phyloP scores from a whole-genome alignment of 2,113 vertebrate genomes.

The Astur gentilis region DNA sequence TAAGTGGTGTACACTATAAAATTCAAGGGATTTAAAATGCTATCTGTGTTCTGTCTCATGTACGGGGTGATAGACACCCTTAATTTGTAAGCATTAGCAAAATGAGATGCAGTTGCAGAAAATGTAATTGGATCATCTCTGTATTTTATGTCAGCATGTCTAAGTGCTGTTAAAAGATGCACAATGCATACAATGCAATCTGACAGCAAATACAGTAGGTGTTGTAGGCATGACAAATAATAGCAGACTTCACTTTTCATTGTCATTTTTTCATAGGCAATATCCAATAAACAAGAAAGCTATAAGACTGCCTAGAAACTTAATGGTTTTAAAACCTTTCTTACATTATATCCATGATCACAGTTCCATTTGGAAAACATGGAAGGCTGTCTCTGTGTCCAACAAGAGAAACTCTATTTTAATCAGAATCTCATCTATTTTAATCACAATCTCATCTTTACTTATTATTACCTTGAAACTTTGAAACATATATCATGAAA shows the following conservation, averaged over 20 bases:
- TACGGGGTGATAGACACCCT: conserved; percentile 52
- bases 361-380: conserved; percentile 28
- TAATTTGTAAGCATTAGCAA: conserved; percentile 69
- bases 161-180: conserved; percentile 29
- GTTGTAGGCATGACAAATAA: conserved; percentile 40
- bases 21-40: conserved; percentile 34
- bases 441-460: neutral
- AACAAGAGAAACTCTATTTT: neutral
- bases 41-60: conserved; percentile 9
- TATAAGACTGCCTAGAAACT: conserved; percentile 2
- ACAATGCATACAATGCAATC: neutral
- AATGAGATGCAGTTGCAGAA: conserved; percentile 66
- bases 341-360: conserved; percentile 51
- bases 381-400: conserved; percentile 12
- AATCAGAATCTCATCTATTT: neutral
- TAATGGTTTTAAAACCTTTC: conserved; percentile 41
- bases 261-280: conserved; percentile 11
- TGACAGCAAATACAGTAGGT: conserved; percentile 16
- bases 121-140: conserved; percentile 64
- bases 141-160: conserved; percentile 59
- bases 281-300: conserved; percentile 25
- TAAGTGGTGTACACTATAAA: conserved; percentile 10
- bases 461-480: neutral
- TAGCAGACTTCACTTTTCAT: conserved; percentile 37
- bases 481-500: neutral